phyloP scores from a whole-genome alignment of 1,140 invertebrate genomes.

The Asobara japonica region DNA sequence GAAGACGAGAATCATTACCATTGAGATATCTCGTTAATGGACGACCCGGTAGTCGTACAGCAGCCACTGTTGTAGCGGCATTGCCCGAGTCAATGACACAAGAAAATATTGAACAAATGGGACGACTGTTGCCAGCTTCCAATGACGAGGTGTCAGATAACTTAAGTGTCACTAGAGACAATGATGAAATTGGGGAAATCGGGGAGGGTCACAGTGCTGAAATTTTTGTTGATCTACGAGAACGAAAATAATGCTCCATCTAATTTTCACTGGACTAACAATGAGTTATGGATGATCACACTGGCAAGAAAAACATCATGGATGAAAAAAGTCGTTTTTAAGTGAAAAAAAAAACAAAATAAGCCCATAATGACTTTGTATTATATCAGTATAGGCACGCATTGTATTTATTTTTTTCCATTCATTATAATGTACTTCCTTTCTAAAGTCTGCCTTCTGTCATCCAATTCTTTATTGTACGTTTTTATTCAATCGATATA shows the following conservation, averaged over 20 bases:
- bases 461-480: background rate
- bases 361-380: slow-evolving; percentile 51
- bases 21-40: slow-evolving; percentile 60
- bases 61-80: slow-evolving; percentile 37
- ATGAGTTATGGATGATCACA: too few species aligned
- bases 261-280: too few species aligned
- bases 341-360: slow-evolving; percentile 21
- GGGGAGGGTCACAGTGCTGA: slow-evolving; percentile 9
- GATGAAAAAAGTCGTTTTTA: background rate
- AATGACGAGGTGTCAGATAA: slow-evolving; percentile 48
- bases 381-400: slow-evolving; percentile 60
- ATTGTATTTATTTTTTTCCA: slow-evolving; percentile 64
- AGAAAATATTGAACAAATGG: slow-evolving; percentile 38
- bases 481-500: background rate
- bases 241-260: background rate
- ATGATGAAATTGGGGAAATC: slow-evolving; percentile 7
- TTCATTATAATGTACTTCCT: slow-evolving; percentile 54
- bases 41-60: slow-evolving; percentile 52
- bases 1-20: slow-evolving; percentile 48
- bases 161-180: slow-evolving; percentile 40
- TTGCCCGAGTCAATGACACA: slow-evolving; percentile 36
- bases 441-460: slow-evolving; percentile 40
- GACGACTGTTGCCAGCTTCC: slow-evolving; percentile 34
- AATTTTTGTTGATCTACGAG: slow-evolving; percentile 18
- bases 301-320: background rate